These are phyloP conservation scores for Oryzias sinensis DNA, from an alignment of 2,797 vertebrate species.

Conservation along the genomic window DNA sequence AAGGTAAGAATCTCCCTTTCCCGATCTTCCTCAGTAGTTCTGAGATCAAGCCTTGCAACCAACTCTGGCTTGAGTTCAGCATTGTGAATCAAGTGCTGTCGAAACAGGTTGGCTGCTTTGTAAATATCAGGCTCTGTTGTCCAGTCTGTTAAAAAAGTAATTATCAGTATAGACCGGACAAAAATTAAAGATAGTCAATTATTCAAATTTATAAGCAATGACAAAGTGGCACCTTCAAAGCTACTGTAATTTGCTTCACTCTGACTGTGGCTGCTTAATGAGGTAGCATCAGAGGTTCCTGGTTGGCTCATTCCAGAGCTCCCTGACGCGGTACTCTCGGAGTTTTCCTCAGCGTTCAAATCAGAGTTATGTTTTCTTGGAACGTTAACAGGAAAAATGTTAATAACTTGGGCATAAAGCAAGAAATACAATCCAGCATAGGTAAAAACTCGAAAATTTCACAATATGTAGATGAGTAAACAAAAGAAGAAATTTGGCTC, in stretches of 20 bases:
- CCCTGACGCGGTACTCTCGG: neutral
- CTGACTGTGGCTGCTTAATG: too few relatives aligned
- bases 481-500: neutral
- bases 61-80: constrained; percentile 5
- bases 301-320: too few relatives aligned
- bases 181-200: neutral
- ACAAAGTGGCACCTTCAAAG: neutral
- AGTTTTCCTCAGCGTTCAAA: neutral
- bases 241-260: neutral
- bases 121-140: constrained; percentile 2
- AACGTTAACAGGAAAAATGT: neutral
- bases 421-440: neutral
- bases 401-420: neutral
- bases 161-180: neutral
- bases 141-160: neutral
- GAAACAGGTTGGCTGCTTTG: constrained; percentile 2
- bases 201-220: too few relatives aligned
- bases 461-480: neutral
- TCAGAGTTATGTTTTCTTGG: constrained; percentile 1
- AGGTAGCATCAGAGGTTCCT: too few relatives aligned
- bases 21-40: constrained; percentile 3
- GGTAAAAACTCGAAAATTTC: neutral
- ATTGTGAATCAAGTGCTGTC: neutral
- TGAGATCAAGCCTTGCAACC: constrained; percentile 3
- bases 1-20: constrained; percentile 1